Percentiles rank a stretch among this genome's conserved stretches.
phyloP scores from a whole-genome alignment of 2,797 vertebrate genomes.

The Anniella stebbinsi region DNA sequence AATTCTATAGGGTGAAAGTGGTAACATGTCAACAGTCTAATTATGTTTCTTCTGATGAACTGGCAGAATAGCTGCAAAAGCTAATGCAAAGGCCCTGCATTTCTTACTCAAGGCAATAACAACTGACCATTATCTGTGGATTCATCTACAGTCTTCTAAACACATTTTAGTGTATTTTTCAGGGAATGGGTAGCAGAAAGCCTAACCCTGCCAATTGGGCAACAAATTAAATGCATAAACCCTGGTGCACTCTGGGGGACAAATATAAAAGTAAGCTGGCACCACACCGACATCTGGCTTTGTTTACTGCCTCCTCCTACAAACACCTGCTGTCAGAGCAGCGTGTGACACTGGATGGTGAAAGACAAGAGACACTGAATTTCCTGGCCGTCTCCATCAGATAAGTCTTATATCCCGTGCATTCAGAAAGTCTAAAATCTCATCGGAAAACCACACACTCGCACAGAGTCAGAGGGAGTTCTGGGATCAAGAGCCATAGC shows the following conservation, averaged over 20 bases:
- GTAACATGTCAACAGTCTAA: neutral
- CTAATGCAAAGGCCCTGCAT: neutral
- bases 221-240: constrained; percentile 72
- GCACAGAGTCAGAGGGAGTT: neutral
- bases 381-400: constrained; percentile 65
- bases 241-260: constrained; percentile 65
- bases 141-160: neutral
- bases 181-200: constrained; percentile 34
- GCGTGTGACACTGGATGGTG: constrained; percentile 58
- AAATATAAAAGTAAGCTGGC: constrained; percentile 73
- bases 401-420: constrained; percentile 7
- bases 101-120: neutral
- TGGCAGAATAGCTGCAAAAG: neutral
- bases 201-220: constrained; percentile 68
- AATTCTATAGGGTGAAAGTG: neutral
- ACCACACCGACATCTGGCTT: constrained; percentile 66
- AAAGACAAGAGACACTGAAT: constrained; percentile 68
- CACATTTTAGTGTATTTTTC: constrained; percentile 59
- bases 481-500: neutral
- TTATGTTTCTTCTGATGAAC: neutral
- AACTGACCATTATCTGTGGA: constrained; percentile 26
- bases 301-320: constrained; percentile 70
- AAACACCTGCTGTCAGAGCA: constrained; percentile 60
- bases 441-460: neutral
- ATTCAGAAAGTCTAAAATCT: neutral